Evolutionary conservation across 35 echinoderm and acorn worm genomes (phyloP).

Genomic region (Stichopus chloronotus): DNA sequence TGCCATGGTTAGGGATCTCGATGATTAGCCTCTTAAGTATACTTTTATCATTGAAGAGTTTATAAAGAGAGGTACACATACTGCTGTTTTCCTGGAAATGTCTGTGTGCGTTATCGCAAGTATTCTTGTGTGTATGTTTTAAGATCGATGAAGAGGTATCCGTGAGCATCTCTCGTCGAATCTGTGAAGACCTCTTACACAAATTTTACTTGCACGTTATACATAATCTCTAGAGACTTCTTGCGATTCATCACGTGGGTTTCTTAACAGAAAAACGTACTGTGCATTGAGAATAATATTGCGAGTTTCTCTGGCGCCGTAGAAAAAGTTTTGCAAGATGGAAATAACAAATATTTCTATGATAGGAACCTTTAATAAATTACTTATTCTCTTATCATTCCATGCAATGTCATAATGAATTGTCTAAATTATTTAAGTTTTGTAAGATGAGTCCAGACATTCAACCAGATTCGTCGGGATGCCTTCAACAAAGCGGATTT

Average conservation of each 20-base stretch:
- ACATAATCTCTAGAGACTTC: slow-evolving; percentile 44
- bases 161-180: slow-evolving; percentile 38
- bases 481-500: slow-evolving; percentile 40
- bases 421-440: slow-evolving; percentile 31
- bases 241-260: slow-evolving; percentile 65
- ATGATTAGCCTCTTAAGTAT: background rate
- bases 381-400: slow-evolving; percentile 7
- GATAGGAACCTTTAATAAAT: slow-evolving; percentile 40
- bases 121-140: slow-evolving; percentile 19
- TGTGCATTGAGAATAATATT: slow-evolving; percentile 78
- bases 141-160: slow-evolving; percentile 58
- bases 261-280: slow-evolving; percentile 56
- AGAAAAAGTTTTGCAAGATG: slow-evolving; percentile 34
- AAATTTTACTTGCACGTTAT: slow-evolving; percentile 47
- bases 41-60: background rate
- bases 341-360: slow-evolving; percentile 25
- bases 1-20: background rate
- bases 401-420: slow-evolving; percentile 31
- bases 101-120: slow-evolving; percentile 43
- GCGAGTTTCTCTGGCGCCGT: slow-evolving; percentile 55
- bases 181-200: slow-evolving; percentile 54
- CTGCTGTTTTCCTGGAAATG: slow-evolving; percentile 41
- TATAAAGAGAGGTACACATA: slow-evolving; percentile 43
- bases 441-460: background rate
- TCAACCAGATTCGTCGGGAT: slow-evolving; percentile 17